Evolutionary conservation across 2,113 vertebrate genomes (phyloP).

Genomic region (Ptychochromis oligacanthus): DNA sequence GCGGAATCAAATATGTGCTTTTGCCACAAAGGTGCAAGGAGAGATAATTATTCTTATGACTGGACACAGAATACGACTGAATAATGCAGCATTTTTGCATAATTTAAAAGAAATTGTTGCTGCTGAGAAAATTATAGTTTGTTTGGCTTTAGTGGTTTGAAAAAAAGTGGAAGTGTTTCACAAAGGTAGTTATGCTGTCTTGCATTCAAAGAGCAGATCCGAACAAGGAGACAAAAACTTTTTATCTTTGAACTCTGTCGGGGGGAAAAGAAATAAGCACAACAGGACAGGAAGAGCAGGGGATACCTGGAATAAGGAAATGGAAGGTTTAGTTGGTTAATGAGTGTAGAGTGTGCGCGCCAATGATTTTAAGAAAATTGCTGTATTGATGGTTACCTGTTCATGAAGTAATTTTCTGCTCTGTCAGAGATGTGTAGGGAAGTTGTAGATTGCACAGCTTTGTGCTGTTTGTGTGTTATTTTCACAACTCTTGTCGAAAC

Average conservation of each 20-base stretch:
- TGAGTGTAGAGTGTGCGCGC: neutral
- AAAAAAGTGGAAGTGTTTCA: neutral
- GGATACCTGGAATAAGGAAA: neutral
- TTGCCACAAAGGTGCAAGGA: neutral
- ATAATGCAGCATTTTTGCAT: neutral
- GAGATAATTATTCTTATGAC: neutral
- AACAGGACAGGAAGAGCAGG: neutral
- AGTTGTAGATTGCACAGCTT: neutral
- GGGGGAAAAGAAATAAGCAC: neutral
- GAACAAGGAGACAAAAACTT: neutral
- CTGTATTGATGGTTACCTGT: neutral
- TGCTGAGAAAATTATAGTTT: neutral
- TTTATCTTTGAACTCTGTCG: neutral
- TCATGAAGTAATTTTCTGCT: neutral
- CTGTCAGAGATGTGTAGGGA: neutral
- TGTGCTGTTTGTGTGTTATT: neutral
- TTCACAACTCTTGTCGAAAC: neutral
- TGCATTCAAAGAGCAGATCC: neutral
- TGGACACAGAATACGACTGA: neutral
- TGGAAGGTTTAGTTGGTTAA: neutral
- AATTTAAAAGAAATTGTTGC: neutral
- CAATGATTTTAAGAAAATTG: conserved; percentile 1
- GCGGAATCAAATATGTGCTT: fast-evolving
- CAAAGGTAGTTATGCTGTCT: neutral
- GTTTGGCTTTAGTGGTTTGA: neutral